Base-by-base conservation (phyloP, 2,797 vertebrate species). In the Trachurus trachurus region DNA sequence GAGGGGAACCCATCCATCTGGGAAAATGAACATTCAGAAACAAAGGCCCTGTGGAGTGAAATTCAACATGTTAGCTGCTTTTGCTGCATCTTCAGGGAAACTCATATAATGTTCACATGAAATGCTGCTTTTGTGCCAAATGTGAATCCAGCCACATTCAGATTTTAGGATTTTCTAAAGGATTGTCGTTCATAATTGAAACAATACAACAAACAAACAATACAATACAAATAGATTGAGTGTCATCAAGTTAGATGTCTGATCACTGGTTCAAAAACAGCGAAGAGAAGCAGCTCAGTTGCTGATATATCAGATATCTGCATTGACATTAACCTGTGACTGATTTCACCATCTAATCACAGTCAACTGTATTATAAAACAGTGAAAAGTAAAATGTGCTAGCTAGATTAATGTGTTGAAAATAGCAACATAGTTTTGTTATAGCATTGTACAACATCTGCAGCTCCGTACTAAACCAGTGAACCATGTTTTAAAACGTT, bases 1-100 rank as follows among this genome's bases (percentile, higher is more conserved):
- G 68, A 19, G 66, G 61, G 73, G 74, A 66, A 76, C 71, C 72
- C n/a, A n/a, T 86, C 81, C 87, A 86, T 88, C 86, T 93, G 90
- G 81, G 61, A 89, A 92, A 93, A 74, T 66, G 78, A 85, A 49
- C 69, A 75, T 53, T 76, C 21, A 59, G 74, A 82, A 39, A 77
- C 70, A 77, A 88, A 90, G 64, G 50, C 52, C 61, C 74, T 15
- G 17, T 16, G 56, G 37, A 85, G 63, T 15, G 5, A 80, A 84
- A 69, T 39, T 74, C 73, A 53, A 50, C 73, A 61, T 85, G 76
- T 77, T 78, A 47, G 45, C 69, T 76, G 78, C 61, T 26, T 69
- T 61, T 69, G 6, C 53, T 77, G 60, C 39, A 64, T 69, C 59
- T 61, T 80, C 53, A 59, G 57, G 29, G 68, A 82, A 64, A 62